Evolutionary conservation across 2,888 invertebrate species (phyloP), one percentile per base, ranked within the genome.

Genomic region (Teleiodes luculella): DNA sequence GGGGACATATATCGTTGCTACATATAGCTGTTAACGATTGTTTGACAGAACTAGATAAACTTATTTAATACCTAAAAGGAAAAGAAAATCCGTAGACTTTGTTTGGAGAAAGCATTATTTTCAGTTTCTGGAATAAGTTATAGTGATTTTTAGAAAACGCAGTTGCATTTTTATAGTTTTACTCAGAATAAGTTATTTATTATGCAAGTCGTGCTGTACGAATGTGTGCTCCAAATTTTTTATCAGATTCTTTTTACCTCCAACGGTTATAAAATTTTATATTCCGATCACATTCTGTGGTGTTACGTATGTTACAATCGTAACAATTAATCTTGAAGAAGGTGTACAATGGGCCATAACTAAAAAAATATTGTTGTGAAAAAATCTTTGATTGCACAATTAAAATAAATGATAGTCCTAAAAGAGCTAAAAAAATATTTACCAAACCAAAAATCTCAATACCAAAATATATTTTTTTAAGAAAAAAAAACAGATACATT

Each of bases 321-420:
- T 30, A 54, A 49, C 64, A 58, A 70, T 71, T 73, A 66, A 75
- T 75, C 72, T 70, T 48, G 4, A 43, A 18, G 50, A 56, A 55
- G 59, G 57, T 60, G n/a, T n/a, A n/a, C n/a, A n/a, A n/a, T n/a
- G n/a, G 52, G 54, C 58, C 35, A 35, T 2, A 10, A 49, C 13
- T 56, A 16, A 41, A 20, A 18, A 41, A 20, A 7, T 18, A 49
- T 35, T 54, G 52, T 55, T 47, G 49, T 54, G 54, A 63, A 62
- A 46, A 46, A 14, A 13, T 6, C 3, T 11, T 2, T 3, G 10
- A 28, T 5, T 18, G 3, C 1, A 1, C 18, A 35, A 48, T n/a
- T 16, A 48, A 48, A 6, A 5, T 18, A 35, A 20, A 48, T 33
- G 16, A 31, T 10, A n/a, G n/a, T n/a, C n/a, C n/a, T n/a, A n/a